Percentiles rank a stretch among this genome's conserved stretches.
These are phyloP conservation scores for Apotomis turbidana DNA, from an alignment of 2,888 invertebrate genomes.

Conservation along the genomic window DNA sequence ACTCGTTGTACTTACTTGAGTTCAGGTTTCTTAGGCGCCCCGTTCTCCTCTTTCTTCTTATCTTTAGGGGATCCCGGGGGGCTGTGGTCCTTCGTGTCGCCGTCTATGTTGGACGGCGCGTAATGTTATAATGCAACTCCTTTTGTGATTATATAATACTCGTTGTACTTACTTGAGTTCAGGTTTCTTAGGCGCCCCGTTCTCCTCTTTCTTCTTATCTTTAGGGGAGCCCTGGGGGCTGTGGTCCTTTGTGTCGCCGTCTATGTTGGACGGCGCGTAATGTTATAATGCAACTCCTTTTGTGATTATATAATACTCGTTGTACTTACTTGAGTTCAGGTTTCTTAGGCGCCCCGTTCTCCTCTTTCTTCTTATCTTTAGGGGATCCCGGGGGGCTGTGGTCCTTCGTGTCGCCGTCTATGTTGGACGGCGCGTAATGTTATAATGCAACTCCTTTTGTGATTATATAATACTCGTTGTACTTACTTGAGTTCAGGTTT, in stretches of 20 bases:
- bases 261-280: constrained; percentile 87
- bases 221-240: constrained; percentile 79
- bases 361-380: too few relatives aligned
- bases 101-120: constrained; percentile 86
- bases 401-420: too few relatives aligned
- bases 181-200: constrained; percentile 65
- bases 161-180: too few relatives aligned
- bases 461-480: too few relatives aligned
- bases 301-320: not conserved
- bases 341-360: too few relatives aligned
- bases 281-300: too few relatives aligned
- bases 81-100: constrained; percentile 84
- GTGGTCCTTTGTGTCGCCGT: constrained; percentile 84
- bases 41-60: constrained; percentile 53
- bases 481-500: constrained; percentile 76
- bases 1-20: constrained; percentile 70
- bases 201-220: constrained; percentile 51
- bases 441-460: too few relatives aligned
- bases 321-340: constrained; percentile 45
- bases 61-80: constrained; percentile 76
- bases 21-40: constrained; percentile 68
- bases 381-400: constrained; percentile 43
- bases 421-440: too few relatives aligned
- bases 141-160: too few relatives aligned
- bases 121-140: too few relatives aligned